Percentiles rank a stretch among this genome's conserved stretches.
Conservation (phyloP, 1,140 invertebrate species). For the Berghia stephanieae region DNA sequence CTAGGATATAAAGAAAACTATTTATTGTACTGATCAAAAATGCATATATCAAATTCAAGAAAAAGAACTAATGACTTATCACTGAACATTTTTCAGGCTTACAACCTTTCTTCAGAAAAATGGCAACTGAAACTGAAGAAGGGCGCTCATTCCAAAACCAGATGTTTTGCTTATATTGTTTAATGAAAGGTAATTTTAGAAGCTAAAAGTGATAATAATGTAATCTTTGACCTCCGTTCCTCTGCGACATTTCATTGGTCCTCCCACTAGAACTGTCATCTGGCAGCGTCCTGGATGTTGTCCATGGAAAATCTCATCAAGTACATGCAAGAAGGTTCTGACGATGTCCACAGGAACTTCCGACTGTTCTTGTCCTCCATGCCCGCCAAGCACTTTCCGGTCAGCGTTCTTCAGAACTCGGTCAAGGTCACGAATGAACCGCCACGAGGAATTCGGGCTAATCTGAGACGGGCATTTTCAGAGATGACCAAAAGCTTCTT, state of each 20-base stretch:
- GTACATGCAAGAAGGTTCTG: constrained; percentile 57
- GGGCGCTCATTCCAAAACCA: too few species aligned
- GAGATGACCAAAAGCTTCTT: constrained; percentile 73
- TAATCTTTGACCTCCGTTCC: background rate
- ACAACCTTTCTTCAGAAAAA: too few species aligned
- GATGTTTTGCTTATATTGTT: too few species aligned
- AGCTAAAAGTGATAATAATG: too few species aligned
- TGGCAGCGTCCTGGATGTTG: constrained; percentile 68
- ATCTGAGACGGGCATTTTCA: constrained; percentile 75
- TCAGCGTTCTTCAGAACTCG: constrained; percentile 67
- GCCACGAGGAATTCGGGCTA: constrained; percentile 70
- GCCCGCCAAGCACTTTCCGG: constrained; percentile 66
- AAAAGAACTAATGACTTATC: too few species aligned
- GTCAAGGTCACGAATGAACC: constrained; percentile 70
- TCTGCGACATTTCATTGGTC: background rate
- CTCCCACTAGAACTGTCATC: constrained; percentile 65
- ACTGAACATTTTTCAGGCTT: too few species aligned
- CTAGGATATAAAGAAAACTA: too few species aligned
- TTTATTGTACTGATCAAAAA: too few species aligned
- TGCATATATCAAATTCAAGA: too few species aligned
- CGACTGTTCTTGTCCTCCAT: constrained; percentile 67
- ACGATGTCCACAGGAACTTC: constrained; percentile 62
- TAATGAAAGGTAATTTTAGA: too few species aligned
- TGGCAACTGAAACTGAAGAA: too few species aligned
- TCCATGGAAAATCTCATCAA: constrained; percentile 65